Evolutionary conservation across 2,797 vertebrate species (phyloP).

Genomic region (Otolemur crassicaudatus): DNA sequence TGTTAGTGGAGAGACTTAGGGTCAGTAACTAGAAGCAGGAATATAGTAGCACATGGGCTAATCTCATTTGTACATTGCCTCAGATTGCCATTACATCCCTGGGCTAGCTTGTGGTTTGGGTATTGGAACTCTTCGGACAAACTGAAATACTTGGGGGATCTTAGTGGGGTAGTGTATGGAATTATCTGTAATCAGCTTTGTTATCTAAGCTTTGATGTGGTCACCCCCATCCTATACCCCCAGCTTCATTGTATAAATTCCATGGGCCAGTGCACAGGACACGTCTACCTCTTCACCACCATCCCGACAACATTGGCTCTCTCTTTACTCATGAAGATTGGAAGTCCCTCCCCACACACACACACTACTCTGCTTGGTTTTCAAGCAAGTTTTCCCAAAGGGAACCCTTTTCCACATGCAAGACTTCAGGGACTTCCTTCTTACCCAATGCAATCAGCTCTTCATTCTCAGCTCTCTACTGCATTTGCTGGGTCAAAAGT

Average conservation of each 20-base stretch:
- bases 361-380: neutral
- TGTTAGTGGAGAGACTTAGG: slow-evolving; percentile 84
- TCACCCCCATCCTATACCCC: slow-evolving; percentile 32
- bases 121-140: slow-evolving; percentile 77
- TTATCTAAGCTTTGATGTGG: slow-evolving; percentile 70
- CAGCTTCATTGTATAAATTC: slow-evolving; percentile 65
- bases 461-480: neutral
- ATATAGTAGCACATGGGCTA: slow-evolving; percentile 78
- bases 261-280: neutral
- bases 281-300: neutral
- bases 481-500: neutral
- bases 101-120: slow-evolving; percentile 78
- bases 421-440: neutral
- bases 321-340: neutral
- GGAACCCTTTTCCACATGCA: neutral
- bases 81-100: slow-evolving; percentile 64
- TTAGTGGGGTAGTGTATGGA: slow-evolving; percentile 45
- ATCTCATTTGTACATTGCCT: slow-evolving; percentile 83
- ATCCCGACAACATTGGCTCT: neutral
- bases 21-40: slow-evolving; percentile 84
- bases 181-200: slow-evolving; percentile 78
- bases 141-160: slow-evolving; percentile 75
- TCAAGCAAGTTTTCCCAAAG: neutral
- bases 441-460: neutral
- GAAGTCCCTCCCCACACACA: neutral